Percentiles rank a stretch among this genome's conserved stretches.
Evolutionary conservation across 1,140 invertebrate genomes (phyloP).

Genomic region (Drosophila quadrilineata): DNA sequence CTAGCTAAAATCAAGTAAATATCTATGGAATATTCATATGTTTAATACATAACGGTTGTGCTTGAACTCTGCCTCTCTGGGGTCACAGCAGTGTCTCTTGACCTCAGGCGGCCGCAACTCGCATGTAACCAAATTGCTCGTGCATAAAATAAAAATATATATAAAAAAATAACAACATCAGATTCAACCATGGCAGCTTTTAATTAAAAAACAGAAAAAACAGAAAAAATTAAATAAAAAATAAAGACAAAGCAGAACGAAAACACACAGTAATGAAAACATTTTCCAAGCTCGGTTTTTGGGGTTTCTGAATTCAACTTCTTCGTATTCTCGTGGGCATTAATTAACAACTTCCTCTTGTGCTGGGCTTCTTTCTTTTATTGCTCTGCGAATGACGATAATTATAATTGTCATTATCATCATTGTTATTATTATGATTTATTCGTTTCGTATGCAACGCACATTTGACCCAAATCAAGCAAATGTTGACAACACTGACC

Average conservation of each 20-base stretch:
- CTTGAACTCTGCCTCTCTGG: slow-evolving; percentile 2
- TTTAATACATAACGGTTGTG: slow-evolving; percentile 1
- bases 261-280: slow-evolving; percentile 37
- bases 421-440: slow-evolving; percentile 35
- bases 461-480: slow-evolving; percentile 72
- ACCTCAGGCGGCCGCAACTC: slow-evolving; percentile 48
- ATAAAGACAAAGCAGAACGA: slow-evolving; percentile 26
- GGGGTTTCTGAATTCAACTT: slow-evolving; percentile 8
- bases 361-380: slow-evolving; percentile 40
- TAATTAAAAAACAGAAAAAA: slow-evolving; percentile 58
- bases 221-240: no score
- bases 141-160: slow-evolving; percentile 28
- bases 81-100: slow-evolving; percentile 19
- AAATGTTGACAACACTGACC: slow-evolving; percentile 59
- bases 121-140: slow-evolving; percentile 63
- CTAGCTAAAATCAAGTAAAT: no score
- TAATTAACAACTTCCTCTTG: slow-evolving; percentile 73
- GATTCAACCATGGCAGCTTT: slow-evolving; percentile 46
- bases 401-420: slow-evolving; percentile 48
- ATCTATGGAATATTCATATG: background rate
- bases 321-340: slow-evolving; percentile 37
- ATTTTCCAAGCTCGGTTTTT: slow-evolving; percentile 53
- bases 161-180: slow-evolving; percentile 25
- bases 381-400: slow-evolving; percentile 58
- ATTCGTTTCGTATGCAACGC: slow-evolving; percentile 58